Evolutionary conservation across 2,113 vertebrate species (phyloP).

Genomic region (Taurulus bubalis): DNA sequence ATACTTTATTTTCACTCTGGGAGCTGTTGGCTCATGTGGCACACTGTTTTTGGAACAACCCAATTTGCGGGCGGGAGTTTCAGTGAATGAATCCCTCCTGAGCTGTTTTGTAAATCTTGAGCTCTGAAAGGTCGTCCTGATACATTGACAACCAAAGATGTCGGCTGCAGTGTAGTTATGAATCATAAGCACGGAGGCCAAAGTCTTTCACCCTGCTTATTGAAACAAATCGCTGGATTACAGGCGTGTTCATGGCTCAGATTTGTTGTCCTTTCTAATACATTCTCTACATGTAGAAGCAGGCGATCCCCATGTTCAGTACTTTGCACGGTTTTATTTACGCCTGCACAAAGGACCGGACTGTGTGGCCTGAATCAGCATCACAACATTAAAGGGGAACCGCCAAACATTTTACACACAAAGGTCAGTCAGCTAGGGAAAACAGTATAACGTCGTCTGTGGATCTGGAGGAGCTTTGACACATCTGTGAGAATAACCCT

Average conservation of each 20-base stretch:
- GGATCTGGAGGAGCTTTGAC: background rate
- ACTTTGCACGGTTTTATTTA: background rate
- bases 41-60: conserved; percentile 11
- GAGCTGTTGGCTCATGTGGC: conserved; percentile 40
- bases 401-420: background rate
- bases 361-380: background rate
- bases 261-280: background rate
- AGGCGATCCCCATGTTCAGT: background rate
- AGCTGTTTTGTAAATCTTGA: conserved; percentile 1
- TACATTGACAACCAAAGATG: background rate
- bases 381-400: background rate
- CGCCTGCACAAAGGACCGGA: background rate
- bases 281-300: background rate
- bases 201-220: background rate
- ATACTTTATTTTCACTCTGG: conserved; percentile 38
- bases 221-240: background rate
- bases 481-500: background rate
- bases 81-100: conserved; percentile 17
- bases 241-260: background rate
- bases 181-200: background rate
- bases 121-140: conserved; percentile 13
- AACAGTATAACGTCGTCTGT: background rate
- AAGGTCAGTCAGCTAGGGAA: background rate
- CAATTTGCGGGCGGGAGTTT: no score
- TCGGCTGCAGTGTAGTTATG: background rate